A percentile compares a stretch with the other conserved stretches of the same genome.
These are phyloP conservation scores for Nephrotoma appendiculata DNA, from an alignment of 2,888 invertebrate genomes.

Conservation along the genomic window DNA sequence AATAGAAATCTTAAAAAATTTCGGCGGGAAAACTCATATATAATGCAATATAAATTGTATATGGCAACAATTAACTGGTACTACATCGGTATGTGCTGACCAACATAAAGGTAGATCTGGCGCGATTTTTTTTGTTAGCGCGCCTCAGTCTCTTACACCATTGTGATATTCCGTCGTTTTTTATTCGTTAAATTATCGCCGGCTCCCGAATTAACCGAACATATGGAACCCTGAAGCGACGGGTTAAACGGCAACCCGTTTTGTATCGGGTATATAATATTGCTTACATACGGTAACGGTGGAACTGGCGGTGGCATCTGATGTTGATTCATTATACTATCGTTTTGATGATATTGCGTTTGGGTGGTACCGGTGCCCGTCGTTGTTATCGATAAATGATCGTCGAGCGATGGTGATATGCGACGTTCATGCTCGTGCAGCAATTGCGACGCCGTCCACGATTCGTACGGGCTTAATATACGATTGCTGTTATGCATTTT, in stretches of 20 bases:
- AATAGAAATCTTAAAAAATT: neutral
- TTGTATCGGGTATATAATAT: neutral
- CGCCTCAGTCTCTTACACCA: constrained; percentile 35
- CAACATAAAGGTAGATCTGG: neutral
- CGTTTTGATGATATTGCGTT: neutral
- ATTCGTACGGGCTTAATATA: constrained; percentile 38
- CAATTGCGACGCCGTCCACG: constrained; percentile 44
- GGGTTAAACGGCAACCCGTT: constrained; percentile 30
- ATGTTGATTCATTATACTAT: constrained; percentile 12
- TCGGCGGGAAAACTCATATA: neutral
- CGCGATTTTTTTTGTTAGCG: neutral
- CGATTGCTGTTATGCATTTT: constrained; percentile 14
- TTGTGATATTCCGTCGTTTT: constrained; percentile 43
- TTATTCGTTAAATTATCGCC: constrained; percentile 28
- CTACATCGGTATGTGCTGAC: neutral
- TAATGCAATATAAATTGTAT: too few relatives aligned
- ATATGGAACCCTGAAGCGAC: constrained; percentile 39
- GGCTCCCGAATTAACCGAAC: constrained; percentile 35
- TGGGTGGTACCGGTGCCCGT: neutral
- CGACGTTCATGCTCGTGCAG: constrained; percentile 42
- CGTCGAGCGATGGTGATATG: constrained; percentile 11
- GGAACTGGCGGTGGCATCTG: constrained; percentile 36
- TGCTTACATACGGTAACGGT: constrained; percentile 28
- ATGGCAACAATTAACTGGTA: neutral
- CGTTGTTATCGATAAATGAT: neutral